Conservation (phyloP, 1,140 invertebrate species). For the Aphelinus certus region DNA sequence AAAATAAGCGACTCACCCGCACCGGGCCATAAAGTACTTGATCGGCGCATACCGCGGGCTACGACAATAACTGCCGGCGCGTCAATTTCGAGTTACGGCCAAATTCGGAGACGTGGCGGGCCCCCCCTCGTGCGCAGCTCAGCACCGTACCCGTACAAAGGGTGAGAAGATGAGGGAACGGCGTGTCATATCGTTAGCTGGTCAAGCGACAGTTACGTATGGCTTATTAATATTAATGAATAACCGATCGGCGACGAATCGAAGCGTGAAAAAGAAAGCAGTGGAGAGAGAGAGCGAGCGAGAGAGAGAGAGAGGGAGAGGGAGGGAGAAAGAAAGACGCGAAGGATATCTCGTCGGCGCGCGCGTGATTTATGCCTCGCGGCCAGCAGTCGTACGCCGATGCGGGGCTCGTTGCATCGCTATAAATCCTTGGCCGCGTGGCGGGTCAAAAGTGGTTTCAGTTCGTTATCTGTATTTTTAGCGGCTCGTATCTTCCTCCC, state of each 20-base stretch:
- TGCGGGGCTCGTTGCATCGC: constrained; percentile 60
- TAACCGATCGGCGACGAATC: constrained; percentile 42
- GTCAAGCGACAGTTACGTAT: constrained; percentile 60
- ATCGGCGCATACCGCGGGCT: neutral
- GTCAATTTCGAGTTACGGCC: constrained; percentile 34
- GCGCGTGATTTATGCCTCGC: constrained; percentile 59
- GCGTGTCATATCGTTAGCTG: constrained; percentile 58
- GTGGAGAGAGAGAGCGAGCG: neutral
- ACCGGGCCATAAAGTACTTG: constrained; percentile 23
- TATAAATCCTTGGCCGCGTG: constrained; percentile 60
- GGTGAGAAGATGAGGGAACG: constrained; percentile 34
- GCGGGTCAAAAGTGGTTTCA: constrained; percentile 65
- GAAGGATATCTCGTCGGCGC: constrained; percentile 53
- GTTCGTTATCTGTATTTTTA: constrained; percentile 65
- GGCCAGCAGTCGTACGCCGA: constrained; percentile 52
- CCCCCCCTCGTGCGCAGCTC: constrained; percentile 3
- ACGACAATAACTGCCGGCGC: neutral
- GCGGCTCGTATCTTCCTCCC: constrained; percentile 41
- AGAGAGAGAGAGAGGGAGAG: constrained; percentile 7
- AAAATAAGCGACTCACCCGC: neutral
- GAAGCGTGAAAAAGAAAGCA: too few species aligned
- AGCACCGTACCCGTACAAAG: neutral
- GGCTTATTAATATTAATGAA: constrained; percentile 66
- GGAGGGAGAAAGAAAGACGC: constrained; percentile 5
- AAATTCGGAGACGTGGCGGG: constrained; percentile 34